phyloP scores from a whole-genome alignment of 2,797 vertebrate genomes.

The Centropyge bicolor region DNA sequence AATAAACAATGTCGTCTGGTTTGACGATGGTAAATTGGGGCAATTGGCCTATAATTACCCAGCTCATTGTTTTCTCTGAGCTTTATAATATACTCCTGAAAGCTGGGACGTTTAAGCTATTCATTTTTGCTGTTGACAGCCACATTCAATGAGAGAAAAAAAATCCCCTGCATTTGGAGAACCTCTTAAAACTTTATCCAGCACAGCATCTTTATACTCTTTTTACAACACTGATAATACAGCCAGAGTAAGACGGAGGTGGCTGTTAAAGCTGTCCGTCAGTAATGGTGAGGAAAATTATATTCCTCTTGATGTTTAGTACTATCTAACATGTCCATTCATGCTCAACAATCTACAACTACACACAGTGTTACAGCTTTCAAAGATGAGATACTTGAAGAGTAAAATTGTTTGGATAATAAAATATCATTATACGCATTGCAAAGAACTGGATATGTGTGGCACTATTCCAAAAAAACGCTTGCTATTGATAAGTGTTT shows the following conservation, averaged over 20 bases:
- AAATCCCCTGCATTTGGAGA: background rate
- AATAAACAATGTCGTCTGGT: background rate
- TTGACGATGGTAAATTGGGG: slow-evolving; percentile 8
- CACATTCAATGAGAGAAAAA: background rate
- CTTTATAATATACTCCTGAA: slow-evolving; percentile 3
- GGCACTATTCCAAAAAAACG: background rate
- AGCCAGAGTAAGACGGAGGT: background rate
- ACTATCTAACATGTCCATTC: background rate
- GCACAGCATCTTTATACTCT: background rate
- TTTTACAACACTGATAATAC: background rate
- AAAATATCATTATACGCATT: background rate
- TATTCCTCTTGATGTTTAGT: background rate
- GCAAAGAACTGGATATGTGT: background rate
- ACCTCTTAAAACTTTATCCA: background rate
- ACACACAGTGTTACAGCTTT: background rate
- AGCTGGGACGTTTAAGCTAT: background rate
- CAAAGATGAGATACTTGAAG: background rate
- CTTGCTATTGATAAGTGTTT: background rate
- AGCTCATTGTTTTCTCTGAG: slow-evolving; percentile 29
- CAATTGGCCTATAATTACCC: slow-evolving; percentile 20
- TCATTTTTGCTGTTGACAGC: background rate
- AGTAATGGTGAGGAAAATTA: background rate
- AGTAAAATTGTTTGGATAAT: background rate
- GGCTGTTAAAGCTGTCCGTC: background rate
- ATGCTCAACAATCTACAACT: background rate